Evolutionary conservation across 2,113 vertebrate genomes (phyloP), one percentile per base, ranked within the genome.

Genomic region (Azemiops feae): DNA sequence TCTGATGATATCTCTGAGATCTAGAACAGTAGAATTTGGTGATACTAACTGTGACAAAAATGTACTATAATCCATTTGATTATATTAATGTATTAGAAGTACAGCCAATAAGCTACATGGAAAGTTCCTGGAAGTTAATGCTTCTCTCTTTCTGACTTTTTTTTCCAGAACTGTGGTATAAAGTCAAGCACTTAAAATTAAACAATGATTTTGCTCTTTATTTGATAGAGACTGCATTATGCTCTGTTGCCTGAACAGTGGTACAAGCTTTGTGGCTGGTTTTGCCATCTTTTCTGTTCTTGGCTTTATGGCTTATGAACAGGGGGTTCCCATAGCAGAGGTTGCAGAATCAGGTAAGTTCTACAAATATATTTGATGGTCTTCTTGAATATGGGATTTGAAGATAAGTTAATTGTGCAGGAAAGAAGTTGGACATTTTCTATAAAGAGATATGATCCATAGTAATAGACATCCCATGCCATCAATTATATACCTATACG

Each of bases 241-340:
- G 98, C 98, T 99, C 94, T 99, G 99, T 94, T 99, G 99, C 95
- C 97, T 99, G 96, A 99, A 99, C 98, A 99, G 99, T 3, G 99
- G 99, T 92, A 99, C 99, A 96, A 99, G 99, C 97, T 99, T 99
- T 60, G 97, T 99, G 93, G 99, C 99, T 85, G 99, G 99, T 93
- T 99, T 99, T 94, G 99, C 99, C 93, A 99, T 99, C 97, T 99
- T 99, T 98, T 99, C 99, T 3, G 99, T 99, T 95, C 97, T 99
- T 96, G 99, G 99, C 93, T 99, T 99, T 97, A 99, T 99, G 99
- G 99, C 99, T 16, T 99, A 98, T 0, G 99, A 99, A 69, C 99
- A 99, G 97, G 98, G 98, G 0, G 99, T 99, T 90, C 99, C 99
- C 81, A 99, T 99, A 52, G 98, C 99, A 20, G 99, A 99, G 93